Evolutionary conservation across 2,888 invertebrate genomes (phyloP).

Genomic region (Agrotis ipsilon): DNA sequence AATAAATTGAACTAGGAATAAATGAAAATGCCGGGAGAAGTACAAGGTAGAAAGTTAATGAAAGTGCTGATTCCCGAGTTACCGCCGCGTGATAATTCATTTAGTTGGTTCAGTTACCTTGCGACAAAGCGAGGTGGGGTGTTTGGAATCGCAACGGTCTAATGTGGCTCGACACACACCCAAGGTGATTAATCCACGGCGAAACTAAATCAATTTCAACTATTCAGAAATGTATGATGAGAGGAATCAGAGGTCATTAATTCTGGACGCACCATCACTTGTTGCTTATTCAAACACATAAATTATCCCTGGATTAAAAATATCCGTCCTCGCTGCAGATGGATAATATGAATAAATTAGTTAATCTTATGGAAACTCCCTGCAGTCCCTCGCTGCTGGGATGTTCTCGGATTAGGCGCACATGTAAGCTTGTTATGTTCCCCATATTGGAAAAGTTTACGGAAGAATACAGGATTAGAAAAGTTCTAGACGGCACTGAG

Average conservation of each 20-base stretch:
- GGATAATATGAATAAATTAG: constrained; percentile 70
- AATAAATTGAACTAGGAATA: constrained; percentile 63
- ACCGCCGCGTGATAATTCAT: constrained; percentile 71
- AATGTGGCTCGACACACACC: constrained; percentile 63
- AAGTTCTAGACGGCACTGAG: constrained; percentile 78
- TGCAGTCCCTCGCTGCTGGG: constrained; percentile 66
- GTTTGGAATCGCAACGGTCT: constrained; percentile 66
- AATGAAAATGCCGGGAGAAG: constrained; percentile 54
- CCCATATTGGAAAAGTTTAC: constrained; percentile 85
- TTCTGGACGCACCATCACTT: constrained; percentile 47
- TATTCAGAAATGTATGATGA: constrained; percentile 53
- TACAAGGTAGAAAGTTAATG: constrained; percentile 66
- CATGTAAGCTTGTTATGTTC: constrained; percentile 83
- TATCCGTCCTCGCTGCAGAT: constrained; percentile 23
- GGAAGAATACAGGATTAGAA: constrained; percentile 84
- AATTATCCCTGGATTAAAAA: constrained; percentile 48
- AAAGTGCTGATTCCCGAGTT: constrained; percentile 68
- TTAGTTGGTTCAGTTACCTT: constrained; percentile 69
- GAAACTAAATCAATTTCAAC: constrained; percentile 58
- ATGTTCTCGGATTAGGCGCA: constrained; percentile 76
- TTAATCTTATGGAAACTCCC: constrained; percentile 71
- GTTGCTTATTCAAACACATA: constrained; percentile 63
- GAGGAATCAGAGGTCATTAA: constrained; percentile 46
- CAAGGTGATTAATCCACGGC: constrained; percentile 66
- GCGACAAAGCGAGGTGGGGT: constrained; percentile 66